phyloP scores from a whole-genome alignment of 2,888 invertebrate genomes.

The Tupiocoris notatus region DNA sequence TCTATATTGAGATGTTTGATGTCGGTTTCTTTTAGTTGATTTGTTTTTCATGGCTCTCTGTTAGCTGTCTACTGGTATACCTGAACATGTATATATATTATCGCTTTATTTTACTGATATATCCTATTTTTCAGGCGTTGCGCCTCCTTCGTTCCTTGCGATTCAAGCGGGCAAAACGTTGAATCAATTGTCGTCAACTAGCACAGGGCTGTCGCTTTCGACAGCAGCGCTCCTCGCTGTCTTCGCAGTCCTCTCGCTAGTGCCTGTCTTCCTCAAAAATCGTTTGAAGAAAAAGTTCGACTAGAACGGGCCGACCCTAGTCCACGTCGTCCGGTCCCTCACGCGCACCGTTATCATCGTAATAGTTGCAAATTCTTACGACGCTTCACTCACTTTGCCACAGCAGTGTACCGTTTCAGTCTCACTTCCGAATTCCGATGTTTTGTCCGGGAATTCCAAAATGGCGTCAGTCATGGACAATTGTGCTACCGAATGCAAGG shows the following conservation, averaged over 20 bases:
- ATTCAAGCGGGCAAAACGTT: constrained; percentile 97
- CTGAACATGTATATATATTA: neutral
- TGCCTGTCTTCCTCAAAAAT: constrained; percentile 84
- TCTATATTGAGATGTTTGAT: too few species aligned
- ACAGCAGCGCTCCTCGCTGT: constrained; percentile 75
- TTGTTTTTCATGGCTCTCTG: too few species aligned
- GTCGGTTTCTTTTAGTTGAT: too few species aligned
- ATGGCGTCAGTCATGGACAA: too few species aligned
- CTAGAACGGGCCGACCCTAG: constrained; percentile 53
- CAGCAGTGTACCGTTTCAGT: too few species aligned
- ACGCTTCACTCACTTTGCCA: constrained; percentile 10
- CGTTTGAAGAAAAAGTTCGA: constrained; percentile 75
- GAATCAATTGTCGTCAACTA: constrained; percentile 84
- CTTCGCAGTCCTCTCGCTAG: constrained; percentile 78
- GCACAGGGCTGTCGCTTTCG: constrained; percentile 83
- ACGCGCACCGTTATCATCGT: constrained; percentile 43
- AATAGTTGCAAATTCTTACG: constrained; percentile 42
- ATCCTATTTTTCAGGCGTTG: constrained; percentile 69
- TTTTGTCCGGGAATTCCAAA: too few species aligned
- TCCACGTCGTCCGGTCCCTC: constrained; percentile 39
- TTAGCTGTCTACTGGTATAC: too few species aligned
- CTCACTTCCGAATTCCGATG: too few species aligned
- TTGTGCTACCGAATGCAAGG: too few species aligned
- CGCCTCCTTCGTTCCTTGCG: constrained; percentile 94
- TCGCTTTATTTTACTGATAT: constrained; percentile 5